Evolutionary conservation across 1,140 invertebrate species (phyloP), one percentile per base, ranked within the genome.

Genomic region (Zaprionus inermis): DNA sequence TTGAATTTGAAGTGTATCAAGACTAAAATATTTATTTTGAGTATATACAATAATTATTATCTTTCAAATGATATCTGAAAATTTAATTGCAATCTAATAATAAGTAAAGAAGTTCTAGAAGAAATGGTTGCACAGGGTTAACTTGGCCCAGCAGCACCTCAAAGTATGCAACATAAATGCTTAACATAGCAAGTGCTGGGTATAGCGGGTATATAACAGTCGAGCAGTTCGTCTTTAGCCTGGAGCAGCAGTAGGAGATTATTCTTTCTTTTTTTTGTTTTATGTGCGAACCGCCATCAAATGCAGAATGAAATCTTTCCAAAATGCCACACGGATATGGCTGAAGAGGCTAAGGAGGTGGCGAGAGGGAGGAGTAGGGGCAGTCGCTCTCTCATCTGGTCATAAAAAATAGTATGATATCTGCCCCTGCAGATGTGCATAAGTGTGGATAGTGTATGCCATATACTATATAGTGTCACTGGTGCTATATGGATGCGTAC

Each of bases 231-330:
- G 24, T 28, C 24, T 28, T 4, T 28, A 28, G 24, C 24, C 5
- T 2, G 3, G 24, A 28, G 24, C 1, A 24, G 22, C 7, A n/a
- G 6, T 5, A 38, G 5, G n/a, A 38, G 36, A 14, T 44, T 44
- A 9, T 44, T 44, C 7, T 6, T 32, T 10, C 7, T 66, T 30
- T 49, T 83, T 76, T 86, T 82, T 86, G 82, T 82, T 86, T 86
- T 86, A 86, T 82, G 82, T 69, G 76, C 76, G 55, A 68, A 64
- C 78, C 81, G 63, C 83, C 83, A 86, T 86, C 83, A 86, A 88
- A 80, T 83, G 83, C 83, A 88, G 72, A 71, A 38, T 1, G 38
- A 16, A 61, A 71, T 63, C 52, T 20, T n/a, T n/a, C 32, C 18
- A 34, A 55, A 65, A 61, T 70, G 76, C 60, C 60, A 18, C 65